These are phyloP conservation scores for Chalcosyrphus nemorum DNA, from an alignment of 2,888 invertebrate species.

Conservation along the genomic window DNA sequence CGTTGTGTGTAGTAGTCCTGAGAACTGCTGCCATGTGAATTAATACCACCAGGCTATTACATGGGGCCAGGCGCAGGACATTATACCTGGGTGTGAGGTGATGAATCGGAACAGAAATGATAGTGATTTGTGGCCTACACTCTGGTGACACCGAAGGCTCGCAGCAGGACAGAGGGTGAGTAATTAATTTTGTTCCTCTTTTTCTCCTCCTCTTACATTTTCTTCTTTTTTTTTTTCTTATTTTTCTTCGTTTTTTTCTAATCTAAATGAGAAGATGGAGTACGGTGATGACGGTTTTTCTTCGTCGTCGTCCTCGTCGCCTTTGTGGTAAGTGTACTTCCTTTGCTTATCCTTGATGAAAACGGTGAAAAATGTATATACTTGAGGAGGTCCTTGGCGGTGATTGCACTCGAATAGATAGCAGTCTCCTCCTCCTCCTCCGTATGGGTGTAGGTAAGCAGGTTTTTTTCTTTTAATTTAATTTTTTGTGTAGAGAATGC, in stretches of 20 bases:
- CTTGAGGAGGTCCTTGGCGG: slow-evolving; percentile 23
- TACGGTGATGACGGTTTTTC: slow-evolving; percentile 32
- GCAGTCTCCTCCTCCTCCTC: too few species aligned
- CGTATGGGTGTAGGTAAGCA: slow-evolving; percentile 1
- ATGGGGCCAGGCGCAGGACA: neutral
- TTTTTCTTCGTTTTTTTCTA: slow-evolving; percentile 2
- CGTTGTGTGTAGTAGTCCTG: slow-evolving; percentile 1
- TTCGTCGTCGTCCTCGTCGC: slow-evolving; percentile 4
- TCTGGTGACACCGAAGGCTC: too few species aligned
- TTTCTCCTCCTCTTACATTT: neutral
- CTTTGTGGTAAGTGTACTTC: slow-evolving; percentile 44
- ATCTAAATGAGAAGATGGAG: slow-evolving; percentile 33
- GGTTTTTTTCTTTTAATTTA: slow-evolving; percentile 17
- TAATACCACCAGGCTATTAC: neutral
- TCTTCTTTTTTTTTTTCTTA: neutral
- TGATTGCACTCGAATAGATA: slow-evolving; percentile 38
- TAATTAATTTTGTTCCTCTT: slow-evolving; percentile 56
- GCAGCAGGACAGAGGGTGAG: slow-evolving; percentile 26
- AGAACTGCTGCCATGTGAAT: slow-evolving; percentile 31
- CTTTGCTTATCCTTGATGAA: slow-evolving; percentile 38
- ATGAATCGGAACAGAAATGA: slow-evolving; percentile 51
- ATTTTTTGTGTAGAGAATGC: slow-evolving; percentile 24
- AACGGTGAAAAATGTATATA: slow-evolving; percentile 30
- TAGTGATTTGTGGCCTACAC: slow-evolving; percentile 56
- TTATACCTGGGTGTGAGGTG: slow-evolving; percentile 12